Percentiles rank a stretch among this genome's conserved stretches.
These are phyloP conservation scores for Mechanitis messenoides DNA, from an alignment of 2,888 invertebrate genomes.

Conservation along the genomic window DNA sequence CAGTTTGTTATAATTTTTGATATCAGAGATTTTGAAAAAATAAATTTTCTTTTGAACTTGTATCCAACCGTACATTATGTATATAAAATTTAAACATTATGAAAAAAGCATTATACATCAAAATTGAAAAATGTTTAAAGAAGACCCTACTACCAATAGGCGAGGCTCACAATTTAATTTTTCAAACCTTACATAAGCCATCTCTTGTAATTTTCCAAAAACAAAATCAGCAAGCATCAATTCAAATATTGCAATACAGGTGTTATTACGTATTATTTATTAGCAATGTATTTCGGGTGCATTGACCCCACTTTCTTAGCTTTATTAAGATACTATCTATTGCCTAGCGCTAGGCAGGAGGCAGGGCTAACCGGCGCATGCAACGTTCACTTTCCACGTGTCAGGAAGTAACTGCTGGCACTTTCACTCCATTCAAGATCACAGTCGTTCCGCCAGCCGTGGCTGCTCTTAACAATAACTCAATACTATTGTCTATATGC, in stretches of 20 bases:
- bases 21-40: no score
- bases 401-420: slow-evolving; percentile 65
- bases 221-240: slow-evolving; percentile 7
- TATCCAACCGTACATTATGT: no score
- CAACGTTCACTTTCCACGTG: slow-evolving; percentile 66
- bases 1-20: no score
- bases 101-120: no score
- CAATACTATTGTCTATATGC: slow-evolving; percentile 40
- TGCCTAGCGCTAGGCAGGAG: slow-evolving; percentile 28
- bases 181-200: slow-evolving; percentile 16
- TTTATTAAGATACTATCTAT: slow-evolving; percentile 53
- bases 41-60: no score
- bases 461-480: slow-evolving; percentile 47
- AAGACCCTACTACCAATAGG: slow-evolving; percentile 3
- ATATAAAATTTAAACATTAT: no score
- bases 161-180: slow-evolving; percentile 1
- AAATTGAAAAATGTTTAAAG: slow-evolving; percentile 3
- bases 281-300: slow-evolving; percentile 23
- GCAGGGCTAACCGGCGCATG: slow-evolving; percentile 43
- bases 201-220: slow-evolving; percentile 12
- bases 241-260: slow-evolving; percentile 14
- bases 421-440: slow-evolving; percentile 75
- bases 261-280: slow-evolving; percentile 19
- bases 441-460: slow-evolving; percentile 54
- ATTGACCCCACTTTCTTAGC: slow-evolving; percentile 44